Conservation (phyloP, 23 tunicate genomes). For the Oikopleura vanhoeffeni region DNA sequence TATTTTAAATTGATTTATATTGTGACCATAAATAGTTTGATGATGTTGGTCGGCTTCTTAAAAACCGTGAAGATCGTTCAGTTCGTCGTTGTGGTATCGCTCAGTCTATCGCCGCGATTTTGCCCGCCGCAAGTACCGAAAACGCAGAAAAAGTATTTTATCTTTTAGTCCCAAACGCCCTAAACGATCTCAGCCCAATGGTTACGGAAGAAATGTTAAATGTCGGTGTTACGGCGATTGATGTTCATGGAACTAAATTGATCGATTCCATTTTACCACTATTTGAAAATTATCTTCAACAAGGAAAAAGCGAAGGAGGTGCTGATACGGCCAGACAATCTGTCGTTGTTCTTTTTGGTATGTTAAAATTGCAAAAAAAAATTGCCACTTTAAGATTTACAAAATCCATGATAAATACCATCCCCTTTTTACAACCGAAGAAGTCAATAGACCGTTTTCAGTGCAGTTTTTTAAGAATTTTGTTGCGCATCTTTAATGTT, state of each 20-base stretch:
- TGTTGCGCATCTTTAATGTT: too few species aligned
- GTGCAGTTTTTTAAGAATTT: too few species aligned
- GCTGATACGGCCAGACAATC: neutral
- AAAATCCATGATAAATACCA: too few species aligned
- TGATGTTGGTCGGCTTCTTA: neutral
- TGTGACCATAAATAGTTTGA: too few species aligned
- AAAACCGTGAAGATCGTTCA: neutral
- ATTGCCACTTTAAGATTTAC: too few species aligned
- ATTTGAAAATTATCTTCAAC: neutral
- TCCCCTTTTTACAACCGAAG: too few species aligned
- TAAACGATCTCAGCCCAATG: conserved; percentile 33
- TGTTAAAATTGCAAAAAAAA: too few species aligned
- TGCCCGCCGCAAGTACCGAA: neutral
- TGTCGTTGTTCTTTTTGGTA: neutral
- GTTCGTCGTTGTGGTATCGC: neutral
- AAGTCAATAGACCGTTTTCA: too few species aligned
- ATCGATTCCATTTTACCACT: neutral
- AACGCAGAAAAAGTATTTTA: neutral
- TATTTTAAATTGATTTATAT: too few species aligned
- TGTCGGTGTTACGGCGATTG: neutral
- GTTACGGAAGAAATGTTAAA: conserved; percentile 14
- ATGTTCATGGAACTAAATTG: neutral
- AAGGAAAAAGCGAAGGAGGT: neutral
- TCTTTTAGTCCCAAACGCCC: conserved; percentile 45
- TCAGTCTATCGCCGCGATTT: neutral